A percentile compares a stretch with the other conserved stretches of the same genome.
Conservation (phyloP, 2,797 vertebrate genomes). For the Cyclopterus lumpus region DNA sequence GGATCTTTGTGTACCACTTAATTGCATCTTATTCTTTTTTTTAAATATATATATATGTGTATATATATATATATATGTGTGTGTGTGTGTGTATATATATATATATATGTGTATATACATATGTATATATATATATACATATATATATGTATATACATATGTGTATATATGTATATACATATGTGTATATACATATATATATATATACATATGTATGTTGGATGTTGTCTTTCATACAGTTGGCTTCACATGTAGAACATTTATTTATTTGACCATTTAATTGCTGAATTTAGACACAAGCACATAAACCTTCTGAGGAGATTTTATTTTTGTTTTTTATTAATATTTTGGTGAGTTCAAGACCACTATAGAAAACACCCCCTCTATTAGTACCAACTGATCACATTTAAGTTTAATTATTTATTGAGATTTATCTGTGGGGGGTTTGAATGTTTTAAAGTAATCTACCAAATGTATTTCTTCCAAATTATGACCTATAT, state of each 20-base stretch:
- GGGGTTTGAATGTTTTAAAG: slow-evolving; percentile 65
- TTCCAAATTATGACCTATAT: slow-evolving; percentile 53
- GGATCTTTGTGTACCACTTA: no score
- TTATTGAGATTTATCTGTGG: slow-evolving; percentile 41
- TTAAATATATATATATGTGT: no score
- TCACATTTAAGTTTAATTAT: slow-evolving; percentile 28
- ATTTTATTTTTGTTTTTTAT: slow-evolving; percentile 25
- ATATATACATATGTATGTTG: no score
- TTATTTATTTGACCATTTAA: slow-evolving; percentile 54
- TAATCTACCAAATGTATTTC: slow-evolving; percentile 66
- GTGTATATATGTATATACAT: no score
- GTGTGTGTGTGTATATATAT: no score
- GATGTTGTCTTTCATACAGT: slow-evolving; percentile 32
- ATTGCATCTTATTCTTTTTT: no score
- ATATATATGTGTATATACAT: no score
- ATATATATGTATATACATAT: no score
- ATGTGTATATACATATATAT: no score
- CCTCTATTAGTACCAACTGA: slow-evolving; percentile 16
- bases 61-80: no score
- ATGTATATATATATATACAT: no score
- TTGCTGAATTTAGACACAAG: slow-evolving; percentile 28
- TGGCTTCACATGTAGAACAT: slow-evolving; percentile 7
- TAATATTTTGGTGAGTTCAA: slow-evolving; percentile 20
- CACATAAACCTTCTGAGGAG: slow-evolving; percentile 12
- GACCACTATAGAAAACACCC: slow-evolving; percentile 25